Conservation (phyloP, 2,797 vertebrate species). For the Hapalemur alaotrensis region DNA sequence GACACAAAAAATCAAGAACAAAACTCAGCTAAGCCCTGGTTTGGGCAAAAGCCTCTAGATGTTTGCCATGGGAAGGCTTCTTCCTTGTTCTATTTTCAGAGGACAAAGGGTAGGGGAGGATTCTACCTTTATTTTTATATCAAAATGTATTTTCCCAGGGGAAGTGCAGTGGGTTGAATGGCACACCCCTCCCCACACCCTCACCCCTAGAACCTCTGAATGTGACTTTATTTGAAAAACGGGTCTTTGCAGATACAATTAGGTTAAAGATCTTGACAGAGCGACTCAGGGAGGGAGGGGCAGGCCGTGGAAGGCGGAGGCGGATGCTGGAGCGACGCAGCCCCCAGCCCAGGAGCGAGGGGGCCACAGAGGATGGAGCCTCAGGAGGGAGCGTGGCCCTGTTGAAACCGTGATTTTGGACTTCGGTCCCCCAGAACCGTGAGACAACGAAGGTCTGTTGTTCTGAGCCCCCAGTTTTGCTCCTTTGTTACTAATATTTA, state of each 20-base stretch:
- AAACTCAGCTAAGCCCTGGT: background rate
- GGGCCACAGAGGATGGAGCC: background rate
- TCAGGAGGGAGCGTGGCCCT: rapidly evolving
- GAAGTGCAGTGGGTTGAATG: background rate
- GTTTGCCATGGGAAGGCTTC: background rate
- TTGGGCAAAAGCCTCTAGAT: background rate
- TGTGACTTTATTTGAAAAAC: background rate
- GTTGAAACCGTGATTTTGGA: background rate
- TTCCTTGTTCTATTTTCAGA: background rate
- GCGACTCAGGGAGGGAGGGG: background rate
- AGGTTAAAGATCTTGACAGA: background rate
- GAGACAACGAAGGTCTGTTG: background rate
- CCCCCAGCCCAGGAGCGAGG: background rate
- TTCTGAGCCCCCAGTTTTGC: background rate
- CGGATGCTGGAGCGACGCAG: rapidly evolving
- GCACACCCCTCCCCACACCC: too few relatives aligned
- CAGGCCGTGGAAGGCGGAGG: background rate
- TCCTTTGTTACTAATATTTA: too few relatives aligned
- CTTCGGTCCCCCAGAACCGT: background rate
- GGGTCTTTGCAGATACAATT: background rate
- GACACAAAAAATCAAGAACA: too few relatives aligned
- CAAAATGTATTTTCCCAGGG: background rate
- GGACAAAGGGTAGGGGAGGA: background rate
- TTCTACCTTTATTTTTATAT: background rate
- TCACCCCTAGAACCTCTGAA: background rate